A percentile compares a stretch with the other conserved stretches of the same genome.
Evolutionary conservation across 2,888 invertebrate species (phyloP).

Genomic region (Orchestes rusci): DNA sequence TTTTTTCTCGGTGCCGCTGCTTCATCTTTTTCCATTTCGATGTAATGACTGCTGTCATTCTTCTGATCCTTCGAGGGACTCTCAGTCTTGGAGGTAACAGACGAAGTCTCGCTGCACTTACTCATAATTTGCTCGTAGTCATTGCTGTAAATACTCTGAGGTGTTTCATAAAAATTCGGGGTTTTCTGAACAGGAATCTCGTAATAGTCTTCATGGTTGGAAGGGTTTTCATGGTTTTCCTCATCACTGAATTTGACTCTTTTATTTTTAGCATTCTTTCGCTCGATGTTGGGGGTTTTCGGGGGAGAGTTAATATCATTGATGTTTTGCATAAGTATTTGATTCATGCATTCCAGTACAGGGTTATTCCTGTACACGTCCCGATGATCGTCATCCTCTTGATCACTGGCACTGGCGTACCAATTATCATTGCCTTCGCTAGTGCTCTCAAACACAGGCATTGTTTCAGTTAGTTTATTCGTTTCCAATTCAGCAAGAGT

Average conservation of each 20-base stretch:
- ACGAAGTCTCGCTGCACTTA: slow-evolving; percentile 41
- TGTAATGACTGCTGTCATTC: slow-evolving; percentile 51
- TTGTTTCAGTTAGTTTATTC: slow-evolving; percentile 42
- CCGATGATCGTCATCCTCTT: slow-evolving; percentile 61
- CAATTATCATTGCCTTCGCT: slow-evolving; percentile 53
- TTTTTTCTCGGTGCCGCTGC: slow-evolving; percentile 36
- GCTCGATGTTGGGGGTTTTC: slow-evolving; percentile 41
- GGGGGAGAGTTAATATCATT: slow-evolving; percentile 46
- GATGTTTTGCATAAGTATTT: slow-evolving; percentile 70
- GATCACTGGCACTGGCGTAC: slow-evolving; percentile 74
- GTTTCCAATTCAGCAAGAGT: slow-evolving; percentile 28
- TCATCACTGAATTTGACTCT: slow-evolving; percentile 43
- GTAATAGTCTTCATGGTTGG: slow-evolving; percentile 37
- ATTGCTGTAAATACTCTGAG: slow-evolving; percentile 66
- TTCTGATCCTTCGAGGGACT: slow-evolving; percentile 33
- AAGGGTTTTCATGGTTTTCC: slow-evolving; percentile 26
- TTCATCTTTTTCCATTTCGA: slow-evolving; percentile 51
- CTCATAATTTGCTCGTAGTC: slow-evolving; percentile 66
- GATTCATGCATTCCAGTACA: slow-evolving; percentile 79
- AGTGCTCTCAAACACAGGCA: slow-evolving; percentile 43
- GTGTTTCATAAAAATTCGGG: slow-evolving; percentile 55
- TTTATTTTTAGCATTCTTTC: slow-evolving; percentile 37
- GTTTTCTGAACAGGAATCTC: slow-evolving; percentile 43
- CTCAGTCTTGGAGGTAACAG: slow-evolving; percentile 39
- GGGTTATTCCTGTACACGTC: slow-evolving; percentile 74